Percentiles rank a stretch among this genome's conserved stretches.
Evolutionary conservation across 2,113 vertebrate species (phyloP).

Genomic region (Psilopsiagon aurifrons): DNA sequence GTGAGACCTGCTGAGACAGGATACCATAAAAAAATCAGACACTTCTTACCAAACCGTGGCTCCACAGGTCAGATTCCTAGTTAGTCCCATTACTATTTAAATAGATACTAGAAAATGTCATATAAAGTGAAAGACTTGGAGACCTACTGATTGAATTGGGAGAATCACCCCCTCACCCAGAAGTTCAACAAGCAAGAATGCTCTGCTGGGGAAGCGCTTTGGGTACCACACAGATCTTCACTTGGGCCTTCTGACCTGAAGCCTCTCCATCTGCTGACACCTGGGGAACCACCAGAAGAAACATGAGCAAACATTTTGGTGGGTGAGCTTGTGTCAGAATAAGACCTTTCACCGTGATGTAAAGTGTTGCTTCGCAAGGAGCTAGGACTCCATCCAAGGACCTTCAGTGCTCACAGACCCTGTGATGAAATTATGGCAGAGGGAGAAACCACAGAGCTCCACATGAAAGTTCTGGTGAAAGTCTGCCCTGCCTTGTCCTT

Average conservation of each 20-base stretch:
- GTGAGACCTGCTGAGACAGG: neutral
- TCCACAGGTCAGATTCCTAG: neutral
- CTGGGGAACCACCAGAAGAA: neutral
- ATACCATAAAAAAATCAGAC: neutral
- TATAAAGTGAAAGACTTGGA: neutral
- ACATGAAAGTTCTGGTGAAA: neutral
- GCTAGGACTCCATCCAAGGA: neutral
- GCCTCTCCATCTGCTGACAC: neutral
- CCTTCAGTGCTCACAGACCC: neutral
- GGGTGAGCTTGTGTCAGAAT: neutral
- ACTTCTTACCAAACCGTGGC: neutral
- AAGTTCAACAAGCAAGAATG: neutral
- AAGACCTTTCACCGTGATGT: neutral
- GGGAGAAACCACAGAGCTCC: neutral
- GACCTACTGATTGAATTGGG: neutral
- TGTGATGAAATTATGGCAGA: neutral
- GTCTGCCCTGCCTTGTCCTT: neutral
- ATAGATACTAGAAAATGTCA: neutral
- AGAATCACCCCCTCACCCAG: neutral
- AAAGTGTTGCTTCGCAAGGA: neutral
- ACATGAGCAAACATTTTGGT: neutral
- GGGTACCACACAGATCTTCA: neutral
- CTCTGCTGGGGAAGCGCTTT: neutral
- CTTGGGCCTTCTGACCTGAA: neutral
- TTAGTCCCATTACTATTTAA: neutral